Evolutionary conservation across 2,113 vertebrate species (phyloP).

Genomic region (Holacanthus passer): DNA sequence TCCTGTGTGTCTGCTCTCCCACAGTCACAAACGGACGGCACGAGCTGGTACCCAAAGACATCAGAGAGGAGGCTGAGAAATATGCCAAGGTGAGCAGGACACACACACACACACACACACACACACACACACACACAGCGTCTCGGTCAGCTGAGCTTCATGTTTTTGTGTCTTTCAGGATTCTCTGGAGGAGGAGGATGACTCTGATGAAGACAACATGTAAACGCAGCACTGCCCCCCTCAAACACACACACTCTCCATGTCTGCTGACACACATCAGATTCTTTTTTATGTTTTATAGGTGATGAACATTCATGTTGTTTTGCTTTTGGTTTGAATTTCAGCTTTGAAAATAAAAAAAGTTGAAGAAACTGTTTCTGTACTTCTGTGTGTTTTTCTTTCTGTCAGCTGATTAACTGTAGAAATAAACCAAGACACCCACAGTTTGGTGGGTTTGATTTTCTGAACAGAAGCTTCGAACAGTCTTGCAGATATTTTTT

Average conservation of each 20-base stretch:
- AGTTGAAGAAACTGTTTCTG: background rate
- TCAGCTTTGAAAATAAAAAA: conserved; percentile 63
- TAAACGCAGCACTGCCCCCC: conserved; percentile 72
- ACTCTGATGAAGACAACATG: conserved; percentile 99
- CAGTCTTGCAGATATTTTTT: no score
- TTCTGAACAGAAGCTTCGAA: no score
- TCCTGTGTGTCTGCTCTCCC: background rate
- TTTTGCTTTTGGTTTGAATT: conserved; percentile 39
- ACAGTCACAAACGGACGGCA: conserved; percentile 97
- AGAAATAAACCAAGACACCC: no score
- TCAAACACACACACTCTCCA: no score
- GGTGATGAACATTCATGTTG: conserved; percentile 31
- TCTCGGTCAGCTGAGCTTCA: background rate
- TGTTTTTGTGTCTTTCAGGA: conserved; percentile 85
- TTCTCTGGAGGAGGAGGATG: conserved; percentile 98
- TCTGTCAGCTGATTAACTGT: background rate
- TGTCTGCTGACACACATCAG: background rate
- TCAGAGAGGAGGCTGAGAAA: conserved; percentile 97
- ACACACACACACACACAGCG: no score
- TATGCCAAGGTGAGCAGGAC: conserved; percentile 92
- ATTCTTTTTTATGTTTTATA: conserved; percentile 76
- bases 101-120: background rate
- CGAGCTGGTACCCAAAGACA: conserved; percentile 94
- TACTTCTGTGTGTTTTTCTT: background rate
- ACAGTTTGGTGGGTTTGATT: no score